A percentile compares a stretch with the other conserved stretches of the same genome.
These are phyloP conservation scores for Orientallactaga sibirica DNA, from an alignment of 2,797 vertebrate genomes.

Conservation along the genomic window DNA sequence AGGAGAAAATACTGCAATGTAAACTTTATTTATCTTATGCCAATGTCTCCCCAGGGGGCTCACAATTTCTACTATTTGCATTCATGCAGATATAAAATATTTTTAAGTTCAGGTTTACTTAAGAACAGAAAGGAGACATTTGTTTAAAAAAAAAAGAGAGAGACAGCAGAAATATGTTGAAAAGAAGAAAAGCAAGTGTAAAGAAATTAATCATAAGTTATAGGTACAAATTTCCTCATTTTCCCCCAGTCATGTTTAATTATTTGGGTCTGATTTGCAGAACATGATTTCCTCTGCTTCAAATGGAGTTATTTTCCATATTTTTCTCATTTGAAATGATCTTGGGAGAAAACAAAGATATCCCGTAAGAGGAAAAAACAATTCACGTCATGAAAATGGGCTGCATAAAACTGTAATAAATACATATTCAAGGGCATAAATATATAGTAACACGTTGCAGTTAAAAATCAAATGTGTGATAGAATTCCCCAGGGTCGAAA, in stretches of 20 bases:
- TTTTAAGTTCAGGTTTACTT: slow-evolving; percentile 68
- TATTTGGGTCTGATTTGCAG: slow-evolving; percentile 78
- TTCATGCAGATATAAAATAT: slow-evolving; percentile 43
- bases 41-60: background rate
- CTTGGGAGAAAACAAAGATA: slow-evolving; percentile 76
- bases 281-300: slow-evolving; percentile 60
- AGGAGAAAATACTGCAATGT: background rate
- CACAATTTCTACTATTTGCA: slow-evolving; percentile 34
- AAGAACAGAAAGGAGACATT: slow-evolving; percentile 40
- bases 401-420: slow-evolving; percentile 84
- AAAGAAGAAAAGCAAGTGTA: background rate
- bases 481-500: slow-evolving; percentile 72
- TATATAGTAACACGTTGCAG: slow-evolving; percentile 82
- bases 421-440: slow-evolving; percentile 83
- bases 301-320: slow-evolving; percentile 81
- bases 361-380: slow-evolving; percentile 85
- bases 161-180: background rate
- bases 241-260: slow-evolving; percentile 70
- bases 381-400: slow-evolving; percentile 85
- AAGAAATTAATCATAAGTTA: slow-evolving; percentile 70
- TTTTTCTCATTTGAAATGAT: slow-evolving; percentile 83
- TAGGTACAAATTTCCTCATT: slow-evolving; percentile 41
- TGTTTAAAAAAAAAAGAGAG: slow-evolving; percentile 11
- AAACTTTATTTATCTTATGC: slow-evolving; percentile 5
- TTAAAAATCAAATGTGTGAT: slow-evolving; percentile 82